phyloP scores from a whole-genome alignment of 2,888 invertebrate species.

The Zygothrica quintamaculata region DNA sequence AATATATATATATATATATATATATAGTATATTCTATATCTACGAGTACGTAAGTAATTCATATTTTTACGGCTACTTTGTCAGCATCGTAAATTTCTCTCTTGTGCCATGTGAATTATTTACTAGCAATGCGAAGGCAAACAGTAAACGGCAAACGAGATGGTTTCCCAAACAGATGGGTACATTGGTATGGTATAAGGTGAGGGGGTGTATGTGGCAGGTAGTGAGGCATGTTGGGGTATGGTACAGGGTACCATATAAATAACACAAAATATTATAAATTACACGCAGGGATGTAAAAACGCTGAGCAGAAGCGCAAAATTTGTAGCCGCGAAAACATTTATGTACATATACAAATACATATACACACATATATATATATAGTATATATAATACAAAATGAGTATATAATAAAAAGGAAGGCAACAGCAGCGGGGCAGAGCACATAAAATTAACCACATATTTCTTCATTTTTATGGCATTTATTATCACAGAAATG shows the following conservation, averaged over 20 bases:
- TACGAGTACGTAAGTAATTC: conserved; percentile 63
- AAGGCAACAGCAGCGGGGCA: conserved; percentile 50
- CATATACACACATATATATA: no score
- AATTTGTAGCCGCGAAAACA: conserved; percentile 79
- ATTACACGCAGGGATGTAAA: conserved; percentile 75
- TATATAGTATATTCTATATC: conserved; percentile 7
- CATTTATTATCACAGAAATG: conserved; percentile 82
- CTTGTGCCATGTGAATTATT: conserved; percentile 73
- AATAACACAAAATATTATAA: conserved; percentile 79
- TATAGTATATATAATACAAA: no score
- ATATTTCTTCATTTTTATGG: conserved; percentile 83
- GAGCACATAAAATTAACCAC: conserved; percentile 83
- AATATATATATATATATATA: conserved; percentile 8
- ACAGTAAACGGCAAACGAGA: conserved; percentile 37
- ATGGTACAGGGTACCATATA: conserved; percentile 54
- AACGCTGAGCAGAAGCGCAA: conserved; percentile 56
- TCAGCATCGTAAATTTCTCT: conserved; percentile 73
- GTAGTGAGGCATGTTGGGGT: neutral
- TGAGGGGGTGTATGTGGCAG: neutral
- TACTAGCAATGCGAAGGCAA: conserved; percentile 73
- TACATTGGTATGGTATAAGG: neutral
- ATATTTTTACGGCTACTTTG: conserved; percentile 79
- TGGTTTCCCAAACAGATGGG: conserved; percentile 11
- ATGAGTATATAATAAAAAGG: conserved; percentile 59
- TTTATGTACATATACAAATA: conserved; percentile 54